Conservation (phyloP, 1,140 invertebrate species). For the Trichonephila clavata region DNA sequence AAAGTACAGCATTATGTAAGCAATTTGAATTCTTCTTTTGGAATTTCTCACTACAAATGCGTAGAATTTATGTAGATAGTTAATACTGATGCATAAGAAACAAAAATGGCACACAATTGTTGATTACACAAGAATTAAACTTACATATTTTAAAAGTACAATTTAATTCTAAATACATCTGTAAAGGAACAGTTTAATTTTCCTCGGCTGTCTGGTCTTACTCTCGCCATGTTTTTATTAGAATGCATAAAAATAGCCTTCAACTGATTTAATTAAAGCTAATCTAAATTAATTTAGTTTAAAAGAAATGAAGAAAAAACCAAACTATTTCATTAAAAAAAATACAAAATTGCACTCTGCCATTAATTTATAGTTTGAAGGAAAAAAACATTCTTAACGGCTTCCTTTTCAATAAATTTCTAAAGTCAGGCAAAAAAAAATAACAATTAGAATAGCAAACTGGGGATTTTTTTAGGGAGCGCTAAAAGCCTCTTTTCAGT, state of each 20-base stretch:
- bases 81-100: neutral
- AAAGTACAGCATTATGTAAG: too few species aligned
- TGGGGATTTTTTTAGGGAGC: neutral
- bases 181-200: neutral
- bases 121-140: neutral
- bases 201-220: neutral
- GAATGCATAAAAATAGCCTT: conserved; percentile 11
- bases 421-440: conserved; percentile 1
- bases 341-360: conserved; percentile 25
- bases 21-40: too few species aligned
- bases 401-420: neutral
- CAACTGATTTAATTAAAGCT: conserved; percentile 49
- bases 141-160: neutral
- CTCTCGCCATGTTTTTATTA: neutral
- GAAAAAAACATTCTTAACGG: neutral
- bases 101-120: neutral
- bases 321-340: conserved; percentile 20
- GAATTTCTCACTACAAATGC: too few species aligned
- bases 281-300: conserved; percentile 48
- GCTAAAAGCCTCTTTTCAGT: conserved; percentile 29
- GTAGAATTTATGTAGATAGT: too few species aligned
- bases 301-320: neutral
- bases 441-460: neutral
- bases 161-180: neutral
- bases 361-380: neutral